phyloP scores from a whole-genome alignment of 2,113 vertebrate genomes.

The Hippoglossus stenolepis region DNA sequence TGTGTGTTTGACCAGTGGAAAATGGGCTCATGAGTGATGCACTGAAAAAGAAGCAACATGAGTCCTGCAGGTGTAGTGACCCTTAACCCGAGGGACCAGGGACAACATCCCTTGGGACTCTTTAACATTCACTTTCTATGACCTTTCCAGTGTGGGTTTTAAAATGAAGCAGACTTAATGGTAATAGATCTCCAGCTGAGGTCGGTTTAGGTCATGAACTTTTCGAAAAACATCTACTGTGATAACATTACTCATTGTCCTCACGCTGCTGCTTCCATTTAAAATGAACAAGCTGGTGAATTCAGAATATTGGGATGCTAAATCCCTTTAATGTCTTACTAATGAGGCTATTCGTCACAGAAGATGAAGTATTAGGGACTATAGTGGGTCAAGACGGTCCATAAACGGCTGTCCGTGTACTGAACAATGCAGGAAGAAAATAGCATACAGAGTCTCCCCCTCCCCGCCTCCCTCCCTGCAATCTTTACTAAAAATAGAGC shows the following conservation, averaged over 20 bases:
- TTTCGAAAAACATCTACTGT: not conserved
- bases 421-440: slow-evolving; percentile 24
- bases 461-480: not conserved
- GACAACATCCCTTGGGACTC: too few species aligned
- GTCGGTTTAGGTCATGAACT: slow-evolving; percentile 4
- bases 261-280: slow-evolving; percentile 20
- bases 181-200: slow-evolving; percentile 7
- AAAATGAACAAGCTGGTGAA: slow-evolving; percentile 26
- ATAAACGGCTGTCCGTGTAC: slow-evolving; percentile 33
- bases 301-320: slow-evolving; percentile 6
- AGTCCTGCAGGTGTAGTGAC: too few species aligned
- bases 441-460: slow-evolving; percentile 16
- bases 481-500: slow-evolving; percentile 69
- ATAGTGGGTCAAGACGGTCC: slow-evolving; percentile 25
- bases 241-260: slow-evolving; percentile 19
- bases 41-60: too few species aligned
- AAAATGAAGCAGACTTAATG: not conserved
- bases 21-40: too few species aligned
- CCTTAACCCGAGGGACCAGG: too few species aligned
- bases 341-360: slow-evolving; percentile 64
- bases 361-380: slow-evolving; percentile 20
- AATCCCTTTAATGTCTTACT: slow-evolving; percentile 43
- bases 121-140: too few species aligned
- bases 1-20: too few species aligned
- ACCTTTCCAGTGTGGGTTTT: not conserved